Evolutionary conservation across 2,113 vertebrate species (phyloP), one percentile per base, ranked within the genome.

Genomic region (Pelodiscus sinensis): DNA sequence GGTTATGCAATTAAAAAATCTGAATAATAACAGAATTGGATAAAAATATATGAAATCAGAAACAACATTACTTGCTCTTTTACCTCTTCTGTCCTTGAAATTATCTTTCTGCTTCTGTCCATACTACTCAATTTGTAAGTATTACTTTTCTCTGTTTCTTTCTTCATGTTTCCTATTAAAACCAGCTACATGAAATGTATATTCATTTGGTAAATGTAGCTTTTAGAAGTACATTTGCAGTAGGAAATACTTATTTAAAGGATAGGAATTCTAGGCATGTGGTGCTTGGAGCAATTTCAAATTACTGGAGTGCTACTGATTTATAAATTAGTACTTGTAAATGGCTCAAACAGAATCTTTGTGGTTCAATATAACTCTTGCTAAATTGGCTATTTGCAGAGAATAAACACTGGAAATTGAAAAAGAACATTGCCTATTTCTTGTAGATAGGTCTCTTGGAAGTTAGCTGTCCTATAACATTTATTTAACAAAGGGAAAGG

Each of bases 351-450:
- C 3, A 11, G 21, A 75, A n/a, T 92, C 1, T 91, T 84, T 62
- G 81, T 82, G 24, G 52, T 87, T 91, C 84, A 12, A 68, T 88
- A 57, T 19, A 88, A 80, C 11, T n/a, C 57, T 85, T 21, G 15
- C 81, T 92, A 94, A 93, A 94, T 91, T 90, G 44, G 5, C 16
- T 88, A 52, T 95, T 95, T 97, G 60, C 44, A 90, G 58, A 65
- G 55, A 51, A 95, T 87, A 93, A 90, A 88, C 25, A 51, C 1
- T 90, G 79, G 77, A 90, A 94, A 95, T 80, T 87, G 77, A 92
- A 91, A 91, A 13, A 85, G 15, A 94, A 57, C 35, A 81, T 81
- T 58, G 9, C 13, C 94, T 92, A 9, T 27, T n/a, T 85, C 7
- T 81, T 29, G 54, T 55, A 82, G 16, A 38, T 86, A 29, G 24